phyloP scores from a whole-genome alignment of 1,140 invertebrate species.

The Proales similis region DNA sequence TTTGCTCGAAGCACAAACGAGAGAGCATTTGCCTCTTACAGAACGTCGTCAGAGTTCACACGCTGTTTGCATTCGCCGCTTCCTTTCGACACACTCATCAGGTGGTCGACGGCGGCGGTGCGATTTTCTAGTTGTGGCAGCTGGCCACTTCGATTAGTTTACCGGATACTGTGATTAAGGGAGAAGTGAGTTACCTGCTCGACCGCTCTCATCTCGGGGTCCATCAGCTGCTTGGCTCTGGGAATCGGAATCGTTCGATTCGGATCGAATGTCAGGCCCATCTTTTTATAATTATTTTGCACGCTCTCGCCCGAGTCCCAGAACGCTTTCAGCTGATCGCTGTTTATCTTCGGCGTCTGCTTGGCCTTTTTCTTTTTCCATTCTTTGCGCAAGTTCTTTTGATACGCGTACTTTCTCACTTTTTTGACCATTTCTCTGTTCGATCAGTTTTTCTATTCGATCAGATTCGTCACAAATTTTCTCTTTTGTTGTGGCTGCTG shows the following conservation, averaged over 20 bases:
- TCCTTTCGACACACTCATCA: no score
- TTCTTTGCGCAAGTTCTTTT: slow-evolving; percentile 34
- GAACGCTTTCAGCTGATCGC: slow-evolving; percentile 12
- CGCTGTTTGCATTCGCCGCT: no score
- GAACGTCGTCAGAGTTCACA: no score
- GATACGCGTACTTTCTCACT: slow-evolving; percentile 27
- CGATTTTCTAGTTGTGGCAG: no score
- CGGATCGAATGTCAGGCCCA: slow-evolving; percentile 4
- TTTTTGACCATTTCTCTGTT: slow-evolving; percentile 38
- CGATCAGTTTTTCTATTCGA: no score
- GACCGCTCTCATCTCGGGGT: slow-evolving; percentile 32
- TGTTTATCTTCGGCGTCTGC: slow-evolving; percentile 14
- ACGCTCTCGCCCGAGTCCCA: slow-evolving; percentile 13
- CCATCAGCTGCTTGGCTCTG: slow-evolving; percentile 21
- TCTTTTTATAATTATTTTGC: slow-evolving; percentile 22
- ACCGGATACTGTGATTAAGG: background rate
- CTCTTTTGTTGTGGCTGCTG: no score
- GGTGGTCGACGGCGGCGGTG: no score
- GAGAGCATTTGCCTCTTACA: no score
- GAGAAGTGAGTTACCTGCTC: background rate
- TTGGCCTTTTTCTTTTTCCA: slow-evolving; percentile 29
- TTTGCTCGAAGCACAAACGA: no score
- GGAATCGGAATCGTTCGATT: slow-evolving; percentile 23
- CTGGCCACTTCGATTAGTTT: no score
- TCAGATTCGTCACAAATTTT: no score